Evolutionary conservation across 2,797 vertebrate genomes (phyloP), one percentile per base, ranked within the genome.

Genomic region (Sebastes taczanowskii): DNA sequence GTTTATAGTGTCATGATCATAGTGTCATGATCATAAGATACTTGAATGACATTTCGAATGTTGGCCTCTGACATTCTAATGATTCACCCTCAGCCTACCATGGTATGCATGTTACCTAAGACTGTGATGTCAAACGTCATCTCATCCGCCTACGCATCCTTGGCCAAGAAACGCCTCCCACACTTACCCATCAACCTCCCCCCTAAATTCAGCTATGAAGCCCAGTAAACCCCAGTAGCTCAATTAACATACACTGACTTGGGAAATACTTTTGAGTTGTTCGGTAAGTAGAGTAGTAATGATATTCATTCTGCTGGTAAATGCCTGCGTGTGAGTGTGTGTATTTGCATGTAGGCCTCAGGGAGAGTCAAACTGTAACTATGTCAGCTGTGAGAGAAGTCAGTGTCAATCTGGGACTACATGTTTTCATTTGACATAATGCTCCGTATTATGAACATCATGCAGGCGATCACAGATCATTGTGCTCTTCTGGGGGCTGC

Each of bases 261-360:
- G 88, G 87, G 88, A 81, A 92, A 80, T 82, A 66, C 76, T 74
- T 59, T 59, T 34, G 23, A 34, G 18, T 18, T 32, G 53, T 71
- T 69, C 30, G 23, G 83, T 80, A 80, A 84, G 63, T 1, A 34
- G 30, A 10, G 32, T 8, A 74, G 61, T 59, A n/a, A 25, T 25
- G 2, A 11, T 20, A 7, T 34, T 87, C 25, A 73, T 20, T 49
- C 73, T 92, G 89, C 87, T 91, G 86, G 91, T 92, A 91, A 90
- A 69, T 71, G 63, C 20, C 71, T 22, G 59, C 16, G 73, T 20
- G 53, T 55, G 46, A 52, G 74, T 32, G 22, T 68, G 75, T 71
- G 46, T 55, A n/a, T 80, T n/a, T 74, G 64, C 53, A 77, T 79
- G 89, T 89, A 85, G 81, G 88, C 13, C 27, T 65, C 35, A 22